A percentile compares a stretch with the other conserved stretches of the same genome.
These are phyloP conservation scores for Eupithecia abbreviata DNA, from an alignment of 2,888 invertebrate species.

Conservation along the genomic window DNA sequence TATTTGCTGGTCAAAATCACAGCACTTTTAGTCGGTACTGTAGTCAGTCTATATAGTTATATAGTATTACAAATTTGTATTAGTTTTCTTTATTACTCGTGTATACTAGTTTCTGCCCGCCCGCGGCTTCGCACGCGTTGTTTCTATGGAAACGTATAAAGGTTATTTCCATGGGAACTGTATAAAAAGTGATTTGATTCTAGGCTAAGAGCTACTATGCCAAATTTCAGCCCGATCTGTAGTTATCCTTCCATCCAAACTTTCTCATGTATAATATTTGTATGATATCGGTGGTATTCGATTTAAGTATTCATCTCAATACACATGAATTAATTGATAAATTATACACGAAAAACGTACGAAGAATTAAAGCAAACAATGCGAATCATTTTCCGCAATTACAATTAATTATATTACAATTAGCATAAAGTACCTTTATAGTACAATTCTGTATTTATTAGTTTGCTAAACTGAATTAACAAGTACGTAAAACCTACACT, in stretches of 20 bases:
- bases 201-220: too few relatives aligned
- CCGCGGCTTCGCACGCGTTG: too few relatives aligned
- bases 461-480: constrained; percentile 68
- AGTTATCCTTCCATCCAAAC: too few relatives aligned
- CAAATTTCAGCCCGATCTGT: too few relatives aligned
- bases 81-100: background rate
- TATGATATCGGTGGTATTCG: background rate
- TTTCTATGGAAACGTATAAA: too few relatives aligned
- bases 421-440: background rate
- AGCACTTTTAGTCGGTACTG: background rate
- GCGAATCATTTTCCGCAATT: constrained; percentile 22
- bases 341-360: background rate
- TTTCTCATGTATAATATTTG: too few relatives aligned
- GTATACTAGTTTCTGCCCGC: too few relatives aligned
- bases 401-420: constrained; percentile 1
- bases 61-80: too few relatives aligned
- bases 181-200: too few relatives aligned
- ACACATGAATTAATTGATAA: background rate
- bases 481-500: constrained; percentile 54
- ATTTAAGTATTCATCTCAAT: background rate
- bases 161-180: too few relatives aligned
- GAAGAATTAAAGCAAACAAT: background rate
- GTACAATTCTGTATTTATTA: background rate
- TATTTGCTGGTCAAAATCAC: background rate
- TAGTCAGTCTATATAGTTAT: background rate